A percentile compares a stretch with the other conserved stretches of the same genome.
Evolutionary conservation across 2,888 invertebrate species (phyloP).

Genomic region (Callyntrura sp.): DNA sequence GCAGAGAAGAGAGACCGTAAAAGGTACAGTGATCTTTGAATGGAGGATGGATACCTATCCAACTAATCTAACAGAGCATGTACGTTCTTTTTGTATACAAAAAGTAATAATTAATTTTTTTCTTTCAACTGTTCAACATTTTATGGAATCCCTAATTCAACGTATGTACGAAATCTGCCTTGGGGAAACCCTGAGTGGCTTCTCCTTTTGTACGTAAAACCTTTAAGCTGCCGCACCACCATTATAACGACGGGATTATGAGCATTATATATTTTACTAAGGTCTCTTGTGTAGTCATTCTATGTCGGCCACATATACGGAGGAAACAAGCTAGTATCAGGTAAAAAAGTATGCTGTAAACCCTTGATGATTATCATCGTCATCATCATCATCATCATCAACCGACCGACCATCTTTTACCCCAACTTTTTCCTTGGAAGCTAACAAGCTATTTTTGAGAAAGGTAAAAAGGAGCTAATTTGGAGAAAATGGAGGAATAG

Average conservation of each 20-base stretch:
- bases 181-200: not conserved
- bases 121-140: not conserved
- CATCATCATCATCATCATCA: not conserved
- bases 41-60: not conserved
- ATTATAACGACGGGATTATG: not conserved
- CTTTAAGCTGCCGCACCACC: not conserved
- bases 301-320: not conserved
- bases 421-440: constrained; percentile 4
- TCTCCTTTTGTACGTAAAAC: not conserved
- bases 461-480: not conserved
- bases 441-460: constrained; percentile 12
- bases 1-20: not conserved
- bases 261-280: not conserved
- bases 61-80: not conserved
- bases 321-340: too few species aligned
- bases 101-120: constrained; percentile 37
- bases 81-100: not conserved
- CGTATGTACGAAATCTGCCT: not conserved
- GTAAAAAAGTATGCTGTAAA: not conserved
- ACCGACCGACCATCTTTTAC: not conserved
- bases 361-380: not conserved
- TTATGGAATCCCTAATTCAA: not conserved
- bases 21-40: not conserved
- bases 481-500: constrained; percentile 3
- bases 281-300: not conserved